Base-by-base conservation (phyloP, 2,113 vertebrate genomes). In the Thinocorus orbignyianus region DNA sequence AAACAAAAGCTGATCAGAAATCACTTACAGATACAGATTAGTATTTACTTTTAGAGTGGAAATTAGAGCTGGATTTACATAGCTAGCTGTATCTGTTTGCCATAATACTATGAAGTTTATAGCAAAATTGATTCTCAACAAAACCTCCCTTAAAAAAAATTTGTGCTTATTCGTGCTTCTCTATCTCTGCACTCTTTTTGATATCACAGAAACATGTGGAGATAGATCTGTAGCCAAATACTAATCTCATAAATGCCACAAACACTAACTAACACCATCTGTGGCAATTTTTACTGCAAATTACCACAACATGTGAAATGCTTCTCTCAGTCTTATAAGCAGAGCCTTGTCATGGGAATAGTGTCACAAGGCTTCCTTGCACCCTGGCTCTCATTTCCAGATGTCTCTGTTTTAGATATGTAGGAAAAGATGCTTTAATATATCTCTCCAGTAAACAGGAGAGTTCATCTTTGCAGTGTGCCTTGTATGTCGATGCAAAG, bases 211-310 rank as follows among this genome's bases (percentile, higher is more conserved):
- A 90, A 88, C 61, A 78, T n/a, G 60, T 51, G 65, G 83, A 68
- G 28, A 68, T 48, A 31, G 57, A 84, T 58, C 71, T 83, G 42
- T 54, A 86, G 77, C 88, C 88, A 95, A 95, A 72, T 35, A 95
- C 65, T 89, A 82, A 82, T 92, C 76, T 82, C 73, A 39, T 57
- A 91, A 95, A 85, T 54, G 51, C 74, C 28, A 65, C 80, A 87
- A 80, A 92, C 44, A 42, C 71, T 92, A 93, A 88, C 82, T 76
- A 88, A 89, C 52, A 94, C 86, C 95, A 86, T 95, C 93, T 94
- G 90, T 86, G 83, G 65, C 39, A 92, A 61, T 84, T 95, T 89
- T 92, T 91, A 65, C 77, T 86, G 83, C 41, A 96, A 74, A 96
- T 95, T 86, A 46, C 58, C 44, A 61, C 81, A 85, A 58, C 33